A percentile compares a stretch with the other conserved stretches of the same genome.
phyloP scores from a whole-genome alignment of 2,797 vertebrate species.

The Chelmon rostratus region DNA sequence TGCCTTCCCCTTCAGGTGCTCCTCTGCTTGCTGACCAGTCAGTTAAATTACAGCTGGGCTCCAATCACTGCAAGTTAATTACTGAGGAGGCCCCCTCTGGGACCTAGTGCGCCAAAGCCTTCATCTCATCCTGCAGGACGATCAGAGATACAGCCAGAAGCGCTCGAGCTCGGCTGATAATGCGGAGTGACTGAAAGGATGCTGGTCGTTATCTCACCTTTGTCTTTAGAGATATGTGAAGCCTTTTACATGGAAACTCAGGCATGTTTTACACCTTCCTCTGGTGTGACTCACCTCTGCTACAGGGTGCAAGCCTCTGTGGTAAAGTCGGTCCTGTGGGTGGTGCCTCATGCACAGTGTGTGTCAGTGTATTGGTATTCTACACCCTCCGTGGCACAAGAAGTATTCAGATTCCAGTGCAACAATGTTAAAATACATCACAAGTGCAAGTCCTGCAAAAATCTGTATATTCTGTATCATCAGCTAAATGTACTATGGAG shows the following conservation, averaged over 20 bases:
- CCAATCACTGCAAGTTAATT: conserved; percentile 71
- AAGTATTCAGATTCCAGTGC: neutral
- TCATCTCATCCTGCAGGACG: conserved; percentile 61
- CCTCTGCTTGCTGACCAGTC: conserved; percentile 43
- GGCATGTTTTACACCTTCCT: conserved; percentile 23
- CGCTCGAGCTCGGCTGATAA: conserved; percentile 15
- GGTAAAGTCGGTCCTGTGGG: conserved; percentile 1
- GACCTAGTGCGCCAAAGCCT: conserved; percentile 57
- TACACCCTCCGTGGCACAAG: neutral
- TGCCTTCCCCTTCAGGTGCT: conserved; percentile 26
- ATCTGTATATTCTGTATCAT: neutral
- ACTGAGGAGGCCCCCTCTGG: conserved; percentile 57
- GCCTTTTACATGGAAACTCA: conserved; percentile 12
- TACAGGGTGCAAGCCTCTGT: conserved; percentile 8
- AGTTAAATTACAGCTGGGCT: conserved; percentile 74
- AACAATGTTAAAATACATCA: neutral
- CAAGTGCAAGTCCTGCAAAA: neutral
- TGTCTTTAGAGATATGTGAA: conserved; percentile 45
- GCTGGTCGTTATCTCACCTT: conserved; percentile 31
- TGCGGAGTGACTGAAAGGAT: conserved; percentile 24
- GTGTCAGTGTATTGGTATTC: conserved; percentile 30
- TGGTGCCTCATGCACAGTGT: conserved; percentile 1
- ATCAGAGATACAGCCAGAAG: conserved; percentile 47
- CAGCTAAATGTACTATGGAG: neutral
- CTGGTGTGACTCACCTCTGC: conserved; percentile 45